These are phyloP conservation scores for Amazona vittata DNA, from an alignment of 2,113 vertebrate species.

Conservation along the genomic window DNA sequence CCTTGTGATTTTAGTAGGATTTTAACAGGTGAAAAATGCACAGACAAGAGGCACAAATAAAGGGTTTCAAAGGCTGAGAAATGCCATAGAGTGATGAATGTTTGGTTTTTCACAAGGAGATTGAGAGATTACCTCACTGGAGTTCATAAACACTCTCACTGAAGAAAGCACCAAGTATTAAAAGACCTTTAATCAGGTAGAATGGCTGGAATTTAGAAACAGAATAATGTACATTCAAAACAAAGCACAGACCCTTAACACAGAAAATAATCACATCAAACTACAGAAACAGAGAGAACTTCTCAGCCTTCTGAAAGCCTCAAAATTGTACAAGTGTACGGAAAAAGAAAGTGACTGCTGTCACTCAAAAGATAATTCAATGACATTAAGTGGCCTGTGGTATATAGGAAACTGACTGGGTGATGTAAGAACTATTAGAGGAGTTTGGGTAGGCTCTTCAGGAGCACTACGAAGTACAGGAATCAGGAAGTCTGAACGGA, in stretches of 20 bases:
- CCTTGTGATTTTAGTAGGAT: background rate
- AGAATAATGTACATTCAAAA: background rate
- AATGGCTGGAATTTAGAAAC: background rate
- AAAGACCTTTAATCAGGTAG: background rate
- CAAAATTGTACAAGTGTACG: background rate
- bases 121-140: background rate
- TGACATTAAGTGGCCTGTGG: background rate
- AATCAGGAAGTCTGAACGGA: background rate
- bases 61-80: background rate
- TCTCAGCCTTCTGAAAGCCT: background rate
- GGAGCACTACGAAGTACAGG: background rate
- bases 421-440: background rate
- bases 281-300: background rate
- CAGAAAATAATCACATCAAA: background rate
- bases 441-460: background rate
- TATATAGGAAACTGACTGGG: background rate
- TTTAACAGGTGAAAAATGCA: background rate
- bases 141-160: background rate
- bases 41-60: background rate
- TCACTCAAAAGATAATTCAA: background rate
- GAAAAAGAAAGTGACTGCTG: background rate
- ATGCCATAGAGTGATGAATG: background rate
- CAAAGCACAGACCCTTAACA: background rate
- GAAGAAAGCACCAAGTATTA: conserved; percentile 17
- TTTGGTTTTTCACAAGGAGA: background rate